phyloP scores from a whole-genome alignment of 2,113 vertebrate species.

The Centropristis striata region DNA sequence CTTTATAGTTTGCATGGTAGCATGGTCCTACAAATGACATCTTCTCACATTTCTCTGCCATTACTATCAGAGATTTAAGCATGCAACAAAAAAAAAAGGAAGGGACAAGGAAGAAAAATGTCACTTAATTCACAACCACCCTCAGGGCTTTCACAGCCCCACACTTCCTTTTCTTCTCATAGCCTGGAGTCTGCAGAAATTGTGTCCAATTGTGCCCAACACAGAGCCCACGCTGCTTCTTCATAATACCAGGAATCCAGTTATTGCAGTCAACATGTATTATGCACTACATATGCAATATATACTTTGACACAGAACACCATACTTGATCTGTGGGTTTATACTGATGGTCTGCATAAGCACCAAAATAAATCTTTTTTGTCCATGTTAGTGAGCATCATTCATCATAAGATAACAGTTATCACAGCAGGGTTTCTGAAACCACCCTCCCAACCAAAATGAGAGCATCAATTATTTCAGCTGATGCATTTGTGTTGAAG shows the following conservation, averaged over 20 bases:
- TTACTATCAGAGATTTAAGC: background rate
- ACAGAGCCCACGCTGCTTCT: background rate
- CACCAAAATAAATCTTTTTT: background rate
- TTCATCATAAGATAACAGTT: no score
- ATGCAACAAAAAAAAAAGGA: background rate
- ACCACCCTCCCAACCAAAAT: background rate
- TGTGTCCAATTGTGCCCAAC: background rate
- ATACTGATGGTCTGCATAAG: background rate
- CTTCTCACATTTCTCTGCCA: background rate
- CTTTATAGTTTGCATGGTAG: background rate
- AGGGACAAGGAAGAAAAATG: conserved; percentile 2
- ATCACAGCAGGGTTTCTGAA: background rate
- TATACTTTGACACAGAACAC: background rate
- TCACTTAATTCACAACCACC: conserved; percentile 12
- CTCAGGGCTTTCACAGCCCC: conserved; percentile 7
- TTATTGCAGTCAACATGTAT: background rate
- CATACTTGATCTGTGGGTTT: background rate
- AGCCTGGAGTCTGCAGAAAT: conserved; percentile 1
- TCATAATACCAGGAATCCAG: background rate
- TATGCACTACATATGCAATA: background rate
- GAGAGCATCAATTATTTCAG: background rate
- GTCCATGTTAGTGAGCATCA: background rate
- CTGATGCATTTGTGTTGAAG: background rate
- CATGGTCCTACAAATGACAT: background rate
- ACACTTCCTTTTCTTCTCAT: background rate